A percentile compares a stretch with the other conserved stretches of the same genome.
These are phyloP conservation scores for Luehdorfia chinensis DNA, from an alignment of 1,140 invertebrate species.

Conservation along the genomic window DNA sequence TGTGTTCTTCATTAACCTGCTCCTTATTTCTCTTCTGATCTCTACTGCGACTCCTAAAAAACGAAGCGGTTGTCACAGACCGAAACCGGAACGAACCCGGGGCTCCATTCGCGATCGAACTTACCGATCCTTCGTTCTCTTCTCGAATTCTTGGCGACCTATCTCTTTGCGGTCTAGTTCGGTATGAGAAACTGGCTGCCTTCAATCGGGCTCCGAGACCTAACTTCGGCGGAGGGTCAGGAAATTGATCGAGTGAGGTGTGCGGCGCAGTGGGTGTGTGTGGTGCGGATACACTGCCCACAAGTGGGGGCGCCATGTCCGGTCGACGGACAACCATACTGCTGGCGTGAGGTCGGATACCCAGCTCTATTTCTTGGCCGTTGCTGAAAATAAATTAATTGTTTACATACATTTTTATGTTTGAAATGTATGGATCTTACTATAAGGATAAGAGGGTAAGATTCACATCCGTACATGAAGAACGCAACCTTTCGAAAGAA, in stretches of 20 bases:
- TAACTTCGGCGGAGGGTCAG: conserved; percentile 19
- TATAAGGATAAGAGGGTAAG: too few species aligned
- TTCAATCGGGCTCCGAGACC: conserved; percentile 47
- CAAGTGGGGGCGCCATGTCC: conserved; percentile 34
- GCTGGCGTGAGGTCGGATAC: conserved; percentile 40
- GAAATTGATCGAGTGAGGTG: conserved; percentile 2
- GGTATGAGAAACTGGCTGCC: conserved; percentile 63
- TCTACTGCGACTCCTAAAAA: conserved; percentile 48
- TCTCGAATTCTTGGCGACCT: conserved; percentile 46
- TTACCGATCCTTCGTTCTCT: conserved; percentile 32
- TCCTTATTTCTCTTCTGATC: conserved; percentile 38
- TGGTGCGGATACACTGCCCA: conserved; percentile 38
- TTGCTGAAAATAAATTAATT: conserved; percentile 21
- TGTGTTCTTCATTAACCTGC: conserved; percentile 26
- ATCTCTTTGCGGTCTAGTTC: conserved; percentile 41
- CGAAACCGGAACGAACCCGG: conserved; percentile 58
- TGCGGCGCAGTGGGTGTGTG: conserved; percentile 44
- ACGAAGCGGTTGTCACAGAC: conserved; percentile 57
- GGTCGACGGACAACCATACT: conserved; percentile 52
- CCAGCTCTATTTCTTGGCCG: conserved; percentile 31
- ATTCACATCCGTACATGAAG: too few species aligned
- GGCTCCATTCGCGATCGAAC: conserved; percentile 43
- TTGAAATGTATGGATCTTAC: too few species aligned
- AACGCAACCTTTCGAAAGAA: too few species aligned
- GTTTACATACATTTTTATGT: not conserved